These are phyloP conservation scores for Sturnus vulgaris DNA, from an alignment of 2,113 vertebrate species.

Conservation along the genomic window DNA sequence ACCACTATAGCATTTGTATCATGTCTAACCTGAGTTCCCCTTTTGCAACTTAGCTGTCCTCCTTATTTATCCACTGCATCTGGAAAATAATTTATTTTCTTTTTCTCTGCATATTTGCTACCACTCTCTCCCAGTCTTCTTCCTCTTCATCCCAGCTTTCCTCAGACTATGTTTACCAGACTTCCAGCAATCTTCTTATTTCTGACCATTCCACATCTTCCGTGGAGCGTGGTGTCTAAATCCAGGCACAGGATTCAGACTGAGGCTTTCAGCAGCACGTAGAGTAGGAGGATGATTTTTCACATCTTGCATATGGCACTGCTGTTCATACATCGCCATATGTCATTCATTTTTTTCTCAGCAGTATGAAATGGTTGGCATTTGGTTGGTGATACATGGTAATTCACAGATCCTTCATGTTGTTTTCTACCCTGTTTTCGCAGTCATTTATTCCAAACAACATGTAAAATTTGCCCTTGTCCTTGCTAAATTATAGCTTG, in stretches of 20 bases:
- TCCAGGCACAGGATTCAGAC: not conserved
- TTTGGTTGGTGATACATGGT: constrained; percentile 11
- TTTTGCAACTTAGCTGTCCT: not conserved
- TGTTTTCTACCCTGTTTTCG: not conserved
- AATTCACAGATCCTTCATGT: not conserved
- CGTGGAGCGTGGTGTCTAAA: not conserved
- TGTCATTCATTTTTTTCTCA: constrained; percentile 29
- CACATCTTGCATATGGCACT: constrained; percentile 46
- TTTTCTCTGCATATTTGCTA: not conserved
- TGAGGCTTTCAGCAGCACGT: constrained; percentile 9
- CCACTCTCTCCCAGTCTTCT: not conserved
- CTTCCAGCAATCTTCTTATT: not conserved
- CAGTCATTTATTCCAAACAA: not conserved
- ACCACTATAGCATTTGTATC: not conserved
- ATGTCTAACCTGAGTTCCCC: not conserved
- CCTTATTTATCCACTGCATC: not conserved
- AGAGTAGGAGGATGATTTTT: constrained; percentile 53
- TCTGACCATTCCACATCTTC: not conserved
- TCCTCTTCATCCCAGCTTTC: not conserved
- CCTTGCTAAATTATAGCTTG: not conserved
- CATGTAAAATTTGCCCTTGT: not conserved
- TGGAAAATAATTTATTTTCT: not conserved
- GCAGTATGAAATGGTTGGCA: constrained; percentile 5
- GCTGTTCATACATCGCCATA: constrained; percentile 40
- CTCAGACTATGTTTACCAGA: not conserved